Evolutionary conservation across 2,113 vertebrate species (phyloP).

Genomic region (Crotalus viridis): DNA sequence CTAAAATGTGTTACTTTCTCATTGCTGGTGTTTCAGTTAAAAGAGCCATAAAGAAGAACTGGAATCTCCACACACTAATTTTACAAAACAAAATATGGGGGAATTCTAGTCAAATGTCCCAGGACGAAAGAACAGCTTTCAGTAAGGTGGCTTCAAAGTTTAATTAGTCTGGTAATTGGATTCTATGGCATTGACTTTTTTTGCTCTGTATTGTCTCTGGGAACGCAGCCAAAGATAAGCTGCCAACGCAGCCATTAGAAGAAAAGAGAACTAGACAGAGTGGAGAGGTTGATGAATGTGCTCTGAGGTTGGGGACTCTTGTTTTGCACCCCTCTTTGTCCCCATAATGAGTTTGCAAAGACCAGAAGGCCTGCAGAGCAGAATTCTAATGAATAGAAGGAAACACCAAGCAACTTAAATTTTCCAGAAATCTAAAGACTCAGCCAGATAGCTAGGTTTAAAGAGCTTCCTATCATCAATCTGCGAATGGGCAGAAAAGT

Average conservation of each 20-base stretch:
- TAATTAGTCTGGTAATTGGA: slow-evolving; percentile 23
- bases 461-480: neutral
- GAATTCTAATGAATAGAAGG: slow-evolving; percentile 2
- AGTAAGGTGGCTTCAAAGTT: neutral
- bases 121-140: slow-evolving; percentile 6
- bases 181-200: slow-evolving; percentile 22
- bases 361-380: neutral
- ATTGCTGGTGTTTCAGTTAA: neutral
- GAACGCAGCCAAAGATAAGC: neutral
- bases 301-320: neutral
- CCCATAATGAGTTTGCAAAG: slow-evolving; percentile 11
- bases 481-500: neutral
- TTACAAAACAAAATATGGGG: neutral
- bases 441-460: neutral
- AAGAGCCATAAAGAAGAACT: neutral
- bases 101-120: neutral
- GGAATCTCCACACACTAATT: neutral
- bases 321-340: slow-evolving; percentile 7
- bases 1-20: neutral
- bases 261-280: neutral
- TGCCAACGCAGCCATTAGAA: neutral
- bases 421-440: neutral
- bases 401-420: slow-evolving; percentile 11
- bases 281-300: neutral
- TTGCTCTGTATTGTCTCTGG: neutral